Evolutionary conservation across 2,113 vertebrate species (phyloP).

Genomic region (Amphiprion percula): DNA sequence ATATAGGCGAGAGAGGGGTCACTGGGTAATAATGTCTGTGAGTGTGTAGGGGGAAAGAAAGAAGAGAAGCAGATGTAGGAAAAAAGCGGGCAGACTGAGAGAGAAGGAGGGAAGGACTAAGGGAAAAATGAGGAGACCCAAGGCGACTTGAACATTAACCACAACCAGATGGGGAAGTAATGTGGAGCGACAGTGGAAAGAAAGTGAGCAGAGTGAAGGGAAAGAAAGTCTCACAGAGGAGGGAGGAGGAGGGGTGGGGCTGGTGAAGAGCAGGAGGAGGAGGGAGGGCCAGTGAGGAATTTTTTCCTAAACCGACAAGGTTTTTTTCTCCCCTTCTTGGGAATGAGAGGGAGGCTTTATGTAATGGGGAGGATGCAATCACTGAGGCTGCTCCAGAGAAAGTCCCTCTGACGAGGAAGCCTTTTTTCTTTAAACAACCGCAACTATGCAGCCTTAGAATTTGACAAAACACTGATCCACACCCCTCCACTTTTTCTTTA

Average conservation of each 20-base stretch:
- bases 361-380: conserved; percentile 60
- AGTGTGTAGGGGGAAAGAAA: conserved; percentile 13
- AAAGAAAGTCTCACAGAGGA: conserved; percentile 52
- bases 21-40: conserved; percentile 10
- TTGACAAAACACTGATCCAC: conserved; percentile 18
- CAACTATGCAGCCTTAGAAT: conserved; percentile 36
- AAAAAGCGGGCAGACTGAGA: not conserved
- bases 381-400: conserved; percentile 45
- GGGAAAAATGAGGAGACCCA: conserved; percentile 35
- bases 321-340: conserved; percentile 36
- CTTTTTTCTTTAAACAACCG: conserved; percentile 33
- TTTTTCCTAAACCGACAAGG: conserved; percentile 71
- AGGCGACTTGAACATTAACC: conserved; percentile 67
- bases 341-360: conserved; percentile 71
- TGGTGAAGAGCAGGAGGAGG: conserved; percentile 1
- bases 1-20: not conserved
- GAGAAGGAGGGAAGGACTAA: not conserved
- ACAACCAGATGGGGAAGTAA: conserved; percentile 75
- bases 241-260: conserved; percentile 41
- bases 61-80: conserved; percentile 50
- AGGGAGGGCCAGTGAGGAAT: conserved; percentile 68
- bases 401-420: conserved; percentile 25
- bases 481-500: not conserved
- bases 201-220: conserved; percentile 46
- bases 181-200: conserved; percentile 60